phyloP scores from a whole-genome alignment of 2,113 vertebrate species.

The Macheiramphus alcinus region DNA sequence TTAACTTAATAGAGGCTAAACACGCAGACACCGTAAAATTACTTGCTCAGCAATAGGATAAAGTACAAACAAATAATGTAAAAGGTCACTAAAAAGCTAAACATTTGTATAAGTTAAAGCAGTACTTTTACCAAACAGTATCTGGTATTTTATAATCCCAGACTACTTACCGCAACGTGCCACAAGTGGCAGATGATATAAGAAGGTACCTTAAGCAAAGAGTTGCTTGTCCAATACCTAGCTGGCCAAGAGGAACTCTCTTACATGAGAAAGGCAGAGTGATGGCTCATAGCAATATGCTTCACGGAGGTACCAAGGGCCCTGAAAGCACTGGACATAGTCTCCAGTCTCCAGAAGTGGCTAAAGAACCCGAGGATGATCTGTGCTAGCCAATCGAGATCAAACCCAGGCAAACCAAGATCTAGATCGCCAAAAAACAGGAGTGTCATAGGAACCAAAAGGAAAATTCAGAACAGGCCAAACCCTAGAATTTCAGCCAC shows the following conservation, averaged over 20 bases:
- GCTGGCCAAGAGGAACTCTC: constrained; percentile 73
- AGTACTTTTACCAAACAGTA: constrained; percentile 49
- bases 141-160: constrained; percentile 77
- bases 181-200: constrained; percentile 67
- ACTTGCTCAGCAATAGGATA: not conserved
- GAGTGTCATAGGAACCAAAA: constrained; percentile 93
- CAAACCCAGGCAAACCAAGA: constrained; percentile 86
- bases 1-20: constrained; percentile 37
- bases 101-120: constrained; percentile 8
- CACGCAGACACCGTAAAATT: not conserved
- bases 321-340: constrained; percentile 74
- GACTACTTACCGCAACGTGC: constrained; percentile 88
- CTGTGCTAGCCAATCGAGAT: constrained; percentile 92
- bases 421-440: constrained; percentile 91
- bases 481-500: constrained; percentile 75
- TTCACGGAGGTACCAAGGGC: constrained; percentile 70
- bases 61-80: constrained; percentile 33
- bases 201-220: constrained; percentile 86
- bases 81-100: constrained; percentile 37
- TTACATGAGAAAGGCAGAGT: constrained; percentile 73
- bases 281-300: constrained; percentile 68
- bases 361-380: constrained; percentile 90
- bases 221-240: constrained; percentile 90
- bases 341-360: constrained; percentile 73
- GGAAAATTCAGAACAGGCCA: constrained; percentile 92